Evolutionary conservation across 2,113 vertebrate species (phyloP).

Genomic region (Sylvietta virens): DNA sequence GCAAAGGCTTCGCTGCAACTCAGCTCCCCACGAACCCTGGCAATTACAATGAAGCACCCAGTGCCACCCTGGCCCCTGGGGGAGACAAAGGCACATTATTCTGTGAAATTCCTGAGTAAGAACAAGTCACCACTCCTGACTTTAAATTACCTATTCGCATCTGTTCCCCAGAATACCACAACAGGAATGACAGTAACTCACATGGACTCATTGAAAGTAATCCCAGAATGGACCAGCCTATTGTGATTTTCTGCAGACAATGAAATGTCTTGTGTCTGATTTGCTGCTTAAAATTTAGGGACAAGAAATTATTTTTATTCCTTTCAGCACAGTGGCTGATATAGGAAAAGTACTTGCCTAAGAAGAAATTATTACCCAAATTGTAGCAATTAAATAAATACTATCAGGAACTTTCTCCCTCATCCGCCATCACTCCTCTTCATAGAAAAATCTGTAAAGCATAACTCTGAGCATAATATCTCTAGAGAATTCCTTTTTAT

Average conservation of each 20-base stretch:
- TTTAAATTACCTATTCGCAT: not conserved
- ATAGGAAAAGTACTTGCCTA: not conserved
- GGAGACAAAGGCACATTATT: not conserved
- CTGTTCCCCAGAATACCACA: not conserved
- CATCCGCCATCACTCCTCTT: not conserved
- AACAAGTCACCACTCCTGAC: not conserved
- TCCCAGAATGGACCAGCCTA: not conserved
- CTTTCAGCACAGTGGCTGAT: not conserved
- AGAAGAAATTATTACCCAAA: not conserved
- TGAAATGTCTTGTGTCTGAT: not conserved
- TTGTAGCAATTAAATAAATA: not conserved
- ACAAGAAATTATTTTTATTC: not conserved
- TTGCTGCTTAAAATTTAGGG: not conserved
- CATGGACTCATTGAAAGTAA: not conserved
- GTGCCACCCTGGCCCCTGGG: not conserved
- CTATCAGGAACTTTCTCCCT: not conserved
- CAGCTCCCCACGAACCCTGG: not conserved
- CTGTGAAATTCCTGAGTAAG: not conserved
- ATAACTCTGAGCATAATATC: not conserved
- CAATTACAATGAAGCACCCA: accelerated
- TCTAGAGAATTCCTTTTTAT: not conserved
- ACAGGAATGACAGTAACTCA: not conserved
- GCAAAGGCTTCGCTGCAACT: not conserved
- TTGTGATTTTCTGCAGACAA: not conserved
- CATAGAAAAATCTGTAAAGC: not conserved